Evolutionary conservation across 2,888 invertebrate genomes (phyloP).

Genomic region (Physocephala rufipes): DNA sequence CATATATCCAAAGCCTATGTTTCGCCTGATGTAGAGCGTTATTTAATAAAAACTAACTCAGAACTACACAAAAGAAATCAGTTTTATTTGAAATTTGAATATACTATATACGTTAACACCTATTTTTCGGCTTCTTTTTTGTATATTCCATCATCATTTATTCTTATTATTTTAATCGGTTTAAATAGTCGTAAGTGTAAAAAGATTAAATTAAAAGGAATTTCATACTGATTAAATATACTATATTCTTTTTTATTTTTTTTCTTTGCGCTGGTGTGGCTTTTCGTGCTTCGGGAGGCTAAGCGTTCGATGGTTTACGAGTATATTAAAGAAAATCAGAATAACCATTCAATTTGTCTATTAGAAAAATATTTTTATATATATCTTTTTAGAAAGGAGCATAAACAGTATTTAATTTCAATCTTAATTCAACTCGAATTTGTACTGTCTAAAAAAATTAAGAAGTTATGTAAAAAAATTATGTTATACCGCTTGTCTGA

Average conservation of each 20-base stretch:
- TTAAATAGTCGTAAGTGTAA: constrained; percentile 44
- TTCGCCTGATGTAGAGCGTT: too few species aligned
- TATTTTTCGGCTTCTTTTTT: constrained; percentile 29
- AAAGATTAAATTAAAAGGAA: constrained; percentile 37
- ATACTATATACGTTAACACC: constrained; percentile 29
- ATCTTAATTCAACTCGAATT: too few species aligned
- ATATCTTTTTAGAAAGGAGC: too few species aligned
- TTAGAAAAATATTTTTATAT: neutral
- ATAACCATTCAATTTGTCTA: neutral
- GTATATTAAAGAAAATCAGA: neutral
- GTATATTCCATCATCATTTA: constrained; percentile 22
- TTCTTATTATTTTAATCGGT: constrained; percentile 39
- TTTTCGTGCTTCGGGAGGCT: constrained; percentile 25
- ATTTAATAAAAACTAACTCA: constrained; percentile 33
- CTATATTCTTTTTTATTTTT: too few species aligned
- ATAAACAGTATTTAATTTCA: too few species aligned
- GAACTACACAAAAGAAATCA: constrained; percentile 38
- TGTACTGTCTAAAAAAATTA: too few species aligned
- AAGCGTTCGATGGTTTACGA: neutral
- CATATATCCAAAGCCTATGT: too few species aligned
- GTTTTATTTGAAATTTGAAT: constrained; percentile 32
- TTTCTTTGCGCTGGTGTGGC: constrained; percentile 35
- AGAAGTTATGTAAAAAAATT: too few species aligned
- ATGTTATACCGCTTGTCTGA: too few species aligned
- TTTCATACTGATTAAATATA: constrained; percentile 31